Conservation (phyloP, 2,888 invertebrate genomes). For the Lasioglossum zephyrum region DNA sequence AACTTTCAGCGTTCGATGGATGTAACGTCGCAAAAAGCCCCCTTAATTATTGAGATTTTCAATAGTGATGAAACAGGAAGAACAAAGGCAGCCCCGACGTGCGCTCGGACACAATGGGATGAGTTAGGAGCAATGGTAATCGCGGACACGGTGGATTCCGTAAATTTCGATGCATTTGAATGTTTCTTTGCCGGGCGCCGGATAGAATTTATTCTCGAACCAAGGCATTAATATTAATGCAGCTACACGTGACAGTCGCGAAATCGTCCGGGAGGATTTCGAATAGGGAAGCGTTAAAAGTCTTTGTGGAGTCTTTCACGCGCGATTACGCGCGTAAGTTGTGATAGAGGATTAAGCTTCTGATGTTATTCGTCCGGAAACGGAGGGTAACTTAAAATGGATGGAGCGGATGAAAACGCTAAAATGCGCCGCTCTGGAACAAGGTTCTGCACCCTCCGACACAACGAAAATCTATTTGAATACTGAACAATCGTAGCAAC, state of each 20-base stretch:
- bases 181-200: slow-evolving; percentile 4
- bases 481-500: neutral
- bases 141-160: neutral
- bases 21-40: neutral
- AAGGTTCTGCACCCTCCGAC: neutral
- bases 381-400: neutral
- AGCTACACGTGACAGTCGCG: slow-evolving; percentile 13
- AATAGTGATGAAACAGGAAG: neutral
- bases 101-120: neutral
- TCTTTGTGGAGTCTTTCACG: slow-evolving; percentile 42
- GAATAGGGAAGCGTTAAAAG: slow-evolving; percentile 47
- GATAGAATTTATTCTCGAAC: slow-evolving; percentile 32
- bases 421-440: neutral
- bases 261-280: slow-evolving; percentile 26
- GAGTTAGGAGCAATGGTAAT: neutral
- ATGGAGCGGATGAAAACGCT: neutral
- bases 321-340: slow-evolving; percentile 42
- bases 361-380: neutral
- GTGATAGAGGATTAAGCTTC: neutral
- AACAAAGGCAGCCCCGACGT: neutral
- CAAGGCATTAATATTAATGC: slow-evolving; percentile 55
- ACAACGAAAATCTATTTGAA: neutral
- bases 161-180: slow-evolving; percentile 33
- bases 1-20: neutral
- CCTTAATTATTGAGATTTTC: neutral